Conservation (phyloP, 2,113 vertebrate genomes). For the Leucoraja erinaceus region DNA sequence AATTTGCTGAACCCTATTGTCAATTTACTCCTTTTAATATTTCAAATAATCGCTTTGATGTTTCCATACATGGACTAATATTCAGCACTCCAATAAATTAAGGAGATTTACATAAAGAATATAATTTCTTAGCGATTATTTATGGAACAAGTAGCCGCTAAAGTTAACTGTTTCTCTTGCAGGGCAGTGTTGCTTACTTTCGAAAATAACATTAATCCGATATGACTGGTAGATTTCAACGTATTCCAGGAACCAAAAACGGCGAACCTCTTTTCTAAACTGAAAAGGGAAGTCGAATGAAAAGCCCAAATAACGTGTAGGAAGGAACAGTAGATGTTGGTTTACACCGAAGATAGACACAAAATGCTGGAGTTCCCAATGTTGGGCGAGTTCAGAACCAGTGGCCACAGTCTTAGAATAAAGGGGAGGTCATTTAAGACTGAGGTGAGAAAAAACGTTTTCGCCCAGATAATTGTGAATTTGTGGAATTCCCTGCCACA, state of each 20-base stretch:
- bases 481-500: too few relatives aligned
- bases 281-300: too few relatives aligned
- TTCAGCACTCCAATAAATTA: background rate
- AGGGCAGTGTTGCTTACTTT: background rate
- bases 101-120: background rate
- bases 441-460: too few relatives aligned
- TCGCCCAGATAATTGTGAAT: too few relatives aligned
- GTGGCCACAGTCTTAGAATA: too few relatives aligned
- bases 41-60: background rate
- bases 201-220: background rate
- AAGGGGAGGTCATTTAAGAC: too few relatives aligned
- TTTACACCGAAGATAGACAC: too few relatives aligned
- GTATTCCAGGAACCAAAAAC: background rate
- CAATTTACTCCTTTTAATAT: background rate
- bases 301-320: too few relatives aligned
- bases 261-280: background rate
- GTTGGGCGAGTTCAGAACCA: too few relatives aligned
- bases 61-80: background rate
- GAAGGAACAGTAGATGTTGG: too few relatives aligned
- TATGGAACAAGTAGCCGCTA: background rate
- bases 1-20: background rate
- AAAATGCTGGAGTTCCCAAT: too few relatives aligned
- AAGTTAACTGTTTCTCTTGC: background rate
- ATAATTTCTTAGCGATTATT: background rate
- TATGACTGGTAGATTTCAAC: background rate